Conservation (phyloP, 1,140 invertebrate species). For the Whitmania pigra region DNA sequence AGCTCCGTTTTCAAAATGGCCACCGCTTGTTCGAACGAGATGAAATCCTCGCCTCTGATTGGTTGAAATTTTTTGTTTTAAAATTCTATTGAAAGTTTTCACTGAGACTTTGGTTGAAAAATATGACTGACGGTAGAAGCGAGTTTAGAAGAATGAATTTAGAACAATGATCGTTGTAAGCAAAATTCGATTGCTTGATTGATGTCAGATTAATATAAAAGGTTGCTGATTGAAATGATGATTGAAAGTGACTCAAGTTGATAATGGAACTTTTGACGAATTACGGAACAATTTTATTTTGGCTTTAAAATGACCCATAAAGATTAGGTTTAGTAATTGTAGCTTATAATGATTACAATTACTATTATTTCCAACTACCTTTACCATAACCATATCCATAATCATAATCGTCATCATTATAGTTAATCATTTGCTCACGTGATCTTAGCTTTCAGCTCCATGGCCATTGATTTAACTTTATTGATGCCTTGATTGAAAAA, state of each 20-base stretch:
- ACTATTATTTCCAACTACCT: too few species aligned
- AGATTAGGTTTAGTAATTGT: too few species aligned
- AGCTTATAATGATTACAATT: too few species aligned
- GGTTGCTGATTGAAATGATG: too few species aligned
- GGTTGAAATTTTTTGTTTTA: neutral
- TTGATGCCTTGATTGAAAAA: slow-evolving; percentile 13
- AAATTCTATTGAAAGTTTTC: neutral
- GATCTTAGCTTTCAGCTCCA: slow-evolving; percentile 24
- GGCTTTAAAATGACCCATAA: too few species aligned
- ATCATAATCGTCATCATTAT: too few species aligned
- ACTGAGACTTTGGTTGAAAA: neutral
- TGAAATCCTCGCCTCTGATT: slow-evolving; percentile 22
- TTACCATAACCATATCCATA: too few species aligned
- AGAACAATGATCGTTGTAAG: neutral
- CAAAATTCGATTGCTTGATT: neutral
- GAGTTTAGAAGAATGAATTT: neutral
- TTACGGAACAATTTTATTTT: too few species aligned
- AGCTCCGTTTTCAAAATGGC: slow-evolving; percentile 21
- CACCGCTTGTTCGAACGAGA: slow-evolving; percentile 23
- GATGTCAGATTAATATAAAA: neutral
- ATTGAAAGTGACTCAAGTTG: too few species aligned
- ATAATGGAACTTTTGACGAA: too few species aligned
- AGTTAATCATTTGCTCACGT: too few species aligned
- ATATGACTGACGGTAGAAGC: neutral
- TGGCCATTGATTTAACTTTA: slow-evolving; percentile 21